Evolutionary conservation across 53 echinoderm and acorn worm species (phyloP), one percentile per base, ranked within the genome.

Genomic region (Arbacia lixula): DNA sequence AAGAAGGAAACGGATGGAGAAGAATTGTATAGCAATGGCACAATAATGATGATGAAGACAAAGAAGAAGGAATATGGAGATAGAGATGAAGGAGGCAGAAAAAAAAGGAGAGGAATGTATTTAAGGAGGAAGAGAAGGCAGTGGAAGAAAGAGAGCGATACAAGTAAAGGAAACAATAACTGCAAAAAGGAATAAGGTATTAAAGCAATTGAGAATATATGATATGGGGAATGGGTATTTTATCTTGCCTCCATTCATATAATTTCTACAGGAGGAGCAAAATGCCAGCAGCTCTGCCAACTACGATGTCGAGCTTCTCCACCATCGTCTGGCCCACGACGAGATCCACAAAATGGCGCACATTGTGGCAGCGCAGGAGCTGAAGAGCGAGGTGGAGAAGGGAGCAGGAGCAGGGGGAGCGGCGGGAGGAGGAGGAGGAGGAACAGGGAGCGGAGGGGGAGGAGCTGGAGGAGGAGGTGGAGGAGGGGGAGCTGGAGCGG

Each of bases 241-340:
- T n/a, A n/a, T n/a, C n/a, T n/a, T n/a, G n/a, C n/a, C n/a, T n/a
- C n/a, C n/a, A n/a, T n/a, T n/a, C n/a, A n/a, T n/a, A n/a, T n/a
- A n/a, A n/a, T n/a, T 53, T 31, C 30, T 4, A 11, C 60, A 96
- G 96, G 96, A 96, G 83, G 96, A 96, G 76, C 96, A 96, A 42
- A 96, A 96, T 77, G 93, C 96, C 53, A 91, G 89, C 57, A 91
- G 91, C 53, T 96, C 96, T n/a, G 96, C 96, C 73, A 95, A 95
- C 57, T 96, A 96, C 54, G 96, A 96, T 49, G 96, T 96, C 6
- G 96, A 91, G 58, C 80, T 96, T 0, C 91, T 93, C 2, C 93
- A 93, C 53, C 87, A 87, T 24, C 91, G 89, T 50, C 71, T 57
- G 26, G 93, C 93, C 12, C 93, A 93, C 21, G 73, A 66, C 11